Evolutionary conservation across 53 echinoderm and acorn worm genomes (phyloP).

Genomic region (Antedon mediterranea): DNA sequence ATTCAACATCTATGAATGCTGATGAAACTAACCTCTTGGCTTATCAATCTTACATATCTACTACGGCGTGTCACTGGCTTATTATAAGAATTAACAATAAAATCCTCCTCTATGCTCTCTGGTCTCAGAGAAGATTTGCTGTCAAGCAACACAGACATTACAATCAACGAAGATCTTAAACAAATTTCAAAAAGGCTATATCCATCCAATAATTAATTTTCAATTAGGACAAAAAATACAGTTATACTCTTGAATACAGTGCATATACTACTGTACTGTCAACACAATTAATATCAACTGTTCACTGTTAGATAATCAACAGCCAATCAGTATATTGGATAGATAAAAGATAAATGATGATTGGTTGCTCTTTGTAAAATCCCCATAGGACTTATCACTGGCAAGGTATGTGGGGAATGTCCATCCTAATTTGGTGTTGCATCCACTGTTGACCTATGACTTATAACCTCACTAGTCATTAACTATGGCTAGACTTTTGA

Average conservation of each 20-base stretch:
- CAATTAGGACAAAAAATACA: too few species aligned
- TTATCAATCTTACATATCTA: neutral
- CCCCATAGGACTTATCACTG: neutral
- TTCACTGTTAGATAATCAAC: neutral
- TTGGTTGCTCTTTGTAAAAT: neutral
- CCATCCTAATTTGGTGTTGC: neutral
- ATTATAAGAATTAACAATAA: neutral
- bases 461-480: neutral
- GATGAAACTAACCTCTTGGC: neutral
- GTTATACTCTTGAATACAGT: neutral
- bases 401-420: neutral
- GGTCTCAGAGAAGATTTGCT: neutral
- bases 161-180: neutral
- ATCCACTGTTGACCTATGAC: neutral
- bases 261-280: neutral
- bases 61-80: neutral
- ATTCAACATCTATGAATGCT: too few species aligned
- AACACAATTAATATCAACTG: neutral
- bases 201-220: too few species aligned
- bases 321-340: neutral
- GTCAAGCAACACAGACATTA: neutral
- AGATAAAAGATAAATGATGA: neutral
- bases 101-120: neutral
- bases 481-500: neutral
- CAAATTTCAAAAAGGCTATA: neutral